Percentiles rank a stretch among this genome's conserved stretches.
Evolutionary conservation across 2,888 invertebrate genomes (phyloP).

Genomic region (Euclidia mi): DNA sequence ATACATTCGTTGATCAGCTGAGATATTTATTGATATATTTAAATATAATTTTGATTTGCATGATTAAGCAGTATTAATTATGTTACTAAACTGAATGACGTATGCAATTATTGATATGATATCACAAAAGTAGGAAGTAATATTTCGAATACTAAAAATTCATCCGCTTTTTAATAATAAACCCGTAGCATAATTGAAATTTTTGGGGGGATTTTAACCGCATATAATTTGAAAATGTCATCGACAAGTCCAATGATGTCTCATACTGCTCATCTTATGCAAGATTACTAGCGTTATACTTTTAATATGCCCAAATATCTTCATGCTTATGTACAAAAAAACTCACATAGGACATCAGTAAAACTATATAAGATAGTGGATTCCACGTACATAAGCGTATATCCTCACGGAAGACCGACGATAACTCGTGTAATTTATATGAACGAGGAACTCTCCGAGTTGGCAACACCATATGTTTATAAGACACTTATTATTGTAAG

Average conservation of each 20-base stretch:
- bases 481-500: slow-evolving; percentile 51
- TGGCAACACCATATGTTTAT: slow-evolving; percentile 53
- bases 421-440: slow-evolving; percentile 19
- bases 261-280: too few species aligned
- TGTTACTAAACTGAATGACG: slow-evolving; percentile 1
- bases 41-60: neutral
- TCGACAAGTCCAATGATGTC: too few species aligned
- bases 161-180: too few species aligned
- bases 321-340: too few species aligned
- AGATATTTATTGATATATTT: neutral
- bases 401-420: slow-evolving; percentile 11
- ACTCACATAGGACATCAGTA: too few species aligned
- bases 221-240: too few species aligned
- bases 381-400: neutral
- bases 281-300: too few species aligned
- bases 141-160: neutral
- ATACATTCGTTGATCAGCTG: too few species aligned
- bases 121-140: neutral
- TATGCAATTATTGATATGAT: neutral
- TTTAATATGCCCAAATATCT: too few species aligned
- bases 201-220: too few species aligned
- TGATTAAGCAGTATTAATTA: neutral
- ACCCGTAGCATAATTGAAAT: too few species aligned
- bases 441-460: slow-evolving; percentile 32
- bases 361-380: slow-evolving; percentile 2